A percentile compares a stretch with the other conserved stretches of the same genome.
These are phyloP conservation scores for Psettodes erumei DNA, from an alignment of 2,113 vertebrate species.

Conservation along the genomic window DNA sequence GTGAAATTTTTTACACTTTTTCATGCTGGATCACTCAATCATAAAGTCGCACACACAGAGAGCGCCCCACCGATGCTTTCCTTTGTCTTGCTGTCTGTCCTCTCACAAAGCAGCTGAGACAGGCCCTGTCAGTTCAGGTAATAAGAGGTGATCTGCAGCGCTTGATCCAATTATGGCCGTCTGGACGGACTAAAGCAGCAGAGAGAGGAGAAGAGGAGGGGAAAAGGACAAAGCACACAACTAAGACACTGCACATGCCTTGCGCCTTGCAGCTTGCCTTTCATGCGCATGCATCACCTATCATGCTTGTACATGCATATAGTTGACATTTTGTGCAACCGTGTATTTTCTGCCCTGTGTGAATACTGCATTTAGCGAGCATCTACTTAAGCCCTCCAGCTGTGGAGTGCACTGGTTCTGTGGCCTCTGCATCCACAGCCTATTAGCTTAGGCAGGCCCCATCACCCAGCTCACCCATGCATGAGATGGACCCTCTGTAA, in stretches of 20 bases:
- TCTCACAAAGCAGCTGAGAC: constrained; percentile 47
- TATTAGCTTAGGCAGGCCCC: constrained; percentile 72
- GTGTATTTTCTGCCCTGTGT: constrained; percentile 34
- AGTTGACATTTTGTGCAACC: constrained; percentile 2
- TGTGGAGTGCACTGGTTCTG: constrained; percentile 38
- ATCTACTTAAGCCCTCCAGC: constrained; percentile 46
- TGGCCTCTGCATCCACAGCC: constrained; percentile 64
- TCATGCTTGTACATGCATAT: background rate
- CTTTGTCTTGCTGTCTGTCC: constrained; percentile 34
- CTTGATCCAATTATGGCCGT: constrained; percentile 61
- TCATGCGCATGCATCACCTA: background rate
- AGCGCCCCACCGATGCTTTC: background rate
- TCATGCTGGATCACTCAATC: background rate
- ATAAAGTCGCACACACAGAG: constrained; percentile 1
- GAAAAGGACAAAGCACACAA: background rate
- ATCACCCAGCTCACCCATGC: constrained; percentile 77
- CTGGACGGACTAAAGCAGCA: constrained; percentile 32
- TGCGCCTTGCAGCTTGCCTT: background rate
- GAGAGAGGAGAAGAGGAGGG: background rate
- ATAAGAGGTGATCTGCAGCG: constrained; percentile 63
- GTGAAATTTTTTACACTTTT: background rate
- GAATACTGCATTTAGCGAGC: constrained; percentile 35
- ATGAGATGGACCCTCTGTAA: constrained; percentile 82
- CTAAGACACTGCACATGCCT: background rate
- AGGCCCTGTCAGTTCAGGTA: constrained; percentile 60